Evolutionary conservation across 2,888 invertebrate species (phyloP).

Genomic region (Drosophila greeni): DNA sequence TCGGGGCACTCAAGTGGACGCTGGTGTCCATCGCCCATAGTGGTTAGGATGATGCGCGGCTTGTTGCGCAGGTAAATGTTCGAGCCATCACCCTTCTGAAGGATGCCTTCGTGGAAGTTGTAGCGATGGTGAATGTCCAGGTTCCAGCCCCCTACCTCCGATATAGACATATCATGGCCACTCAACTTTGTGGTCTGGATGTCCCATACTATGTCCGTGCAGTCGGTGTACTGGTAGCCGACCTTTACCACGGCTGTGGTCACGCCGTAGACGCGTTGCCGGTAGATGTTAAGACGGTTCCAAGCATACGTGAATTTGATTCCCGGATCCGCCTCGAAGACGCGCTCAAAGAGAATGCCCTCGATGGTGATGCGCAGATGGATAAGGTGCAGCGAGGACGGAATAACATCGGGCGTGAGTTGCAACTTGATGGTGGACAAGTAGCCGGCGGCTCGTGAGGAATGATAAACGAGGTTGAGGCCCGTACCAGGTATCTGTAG

Average conservation of each 20-base stretch:
- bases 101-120: constrained; percentile 98
- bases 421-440: constrained; percentile 94
- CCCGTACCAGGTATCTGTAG: constrained; percentile 96
- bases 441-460: constrained; percentile 95
- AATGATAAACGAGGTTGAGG: constrained; percentile 97
- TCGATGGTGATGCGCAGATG: constrained; percentile 95
- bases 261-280: constrained; percentile 97
- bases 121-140: constrained; percentile 98
- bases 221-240: constrained; percentile 96
- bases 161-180: constrained; percentile 97
- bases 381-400: constrained; percentile 89
- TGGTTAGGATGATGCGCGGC: constrained; percentile 92
- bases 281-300: constrained; percentile 97
- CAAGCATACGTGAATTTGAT: constrained; percentile 98
- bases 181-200: constrained; percentile 96
- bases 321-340: constrained; percentile 96
- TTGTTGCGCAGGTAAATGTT: constrained; percentile 96
- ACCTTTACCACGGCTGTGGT: constrained; percentile 96
- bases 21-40: constrained; percentile 95
- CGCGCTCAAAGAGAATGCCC: constrained; percentile 94
- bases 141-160: constrained; percentile 98
- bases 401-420: constrained; percentile 91
- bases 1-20: constrained; percentile 90
- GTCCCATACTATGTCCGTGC: constrained; percentile 96
- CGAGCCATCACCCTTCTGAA: constrained; percentile 98